phyloP scores from a whole-genome alignment of 1,140 invertebrate genomes.

The Nylanderia fulva region DNA sequence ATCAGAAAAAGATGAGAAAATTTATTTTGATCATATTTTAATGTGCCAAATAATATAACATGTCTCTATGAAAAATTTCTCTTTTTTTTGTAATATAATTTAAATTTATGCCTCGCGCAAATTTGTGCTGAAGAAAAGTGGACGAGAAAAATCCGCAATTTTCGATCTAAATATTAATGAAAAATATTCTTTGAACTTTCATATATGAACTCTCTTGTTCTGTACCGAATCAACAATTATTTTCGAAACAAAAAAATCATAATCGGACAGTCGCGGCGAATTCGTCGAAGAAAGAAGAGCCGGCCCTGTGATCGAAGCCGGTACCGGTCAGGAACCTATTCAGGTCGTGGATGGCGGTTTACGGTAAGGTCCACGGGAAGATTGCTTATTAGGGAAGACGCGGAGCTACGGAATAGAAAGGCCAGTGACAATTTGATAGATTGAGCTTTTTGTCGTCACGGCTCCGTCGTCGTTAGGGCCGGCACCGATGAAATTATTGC shows the following conservation, averaged over 20 bases:
- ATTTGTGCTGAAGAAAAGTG: neutral
- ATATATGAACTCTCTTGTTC: neutral
- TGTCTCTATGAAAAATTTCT: neutral
- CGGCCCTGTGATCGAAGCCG: constrained; percentile 61
- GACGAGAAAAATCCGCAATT: neutral
- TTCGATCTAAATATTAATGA: neutral
- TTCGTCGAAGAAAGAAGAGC: constrained; percentile 9
- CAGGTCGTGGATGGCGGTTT: constrained; percentile 56
- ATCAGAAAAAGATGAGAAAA: neutral
- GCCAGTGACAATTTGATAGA: constrained; percentile 83
- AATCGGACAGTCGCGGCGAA: constrained; percentile 1
- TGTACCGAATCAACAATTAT: neutral
- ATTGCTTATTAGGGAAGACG: constrained; percentile 76
- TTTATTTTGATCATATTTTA: neutral
- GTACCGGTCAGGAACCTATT: constrained; percentile 64
- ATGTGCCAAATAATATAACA: neutral
- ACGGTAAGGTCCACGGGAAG: constrained; percentile 64
- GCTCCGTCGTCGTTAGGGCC: constrained; percentile 66
- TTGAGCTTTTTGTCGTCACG: constrained; percentile 73
- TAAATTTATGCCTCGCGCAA: neutral
- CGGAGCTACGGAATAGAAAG: constrained; percentile 75
- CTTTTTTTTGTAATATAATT: neutral
- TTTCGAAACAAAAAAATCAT: constrained; percentile 30
- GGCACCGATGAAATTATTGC: constrained; percentile 67
- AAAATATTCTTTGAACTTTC: neutral